Conservation (phyloP, 2,797 vertebrate genomes). For the Acrossocheilus wenchowensis region DNA sequence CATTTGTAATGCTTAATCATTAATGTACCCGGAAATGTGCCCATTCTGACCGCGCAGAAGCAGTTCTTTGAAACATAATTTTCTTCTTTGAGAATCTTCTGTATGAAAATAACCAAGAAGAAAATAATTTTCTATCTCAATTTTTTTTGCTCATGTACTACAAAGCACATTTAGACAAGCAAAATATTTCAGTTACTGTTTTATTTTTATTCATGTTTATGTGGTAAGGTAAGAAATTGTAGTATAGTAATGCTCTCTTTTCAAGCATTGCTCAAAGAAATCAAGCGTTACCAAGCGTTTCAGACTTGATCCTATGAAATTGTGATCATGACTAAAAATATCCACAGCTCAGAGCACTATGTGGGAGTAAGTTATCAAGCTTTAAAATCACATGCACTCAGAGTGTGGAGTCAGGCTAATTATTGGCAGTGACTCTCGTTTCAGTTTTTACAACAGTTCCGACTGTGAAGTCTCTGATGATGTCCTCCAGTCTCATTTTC, state of each 20-base stretch:
- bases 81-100: slow-evolving; percentile 25
- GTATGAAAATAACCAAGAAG: neutral
- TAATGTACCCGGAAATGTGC: slow-evolving; percentile 74
- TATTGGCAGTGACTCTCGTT: slow-evolving; percentile 32
- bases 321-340: slow-evolving; percentile 23
- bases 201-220: neutral
- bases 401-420: slow-evolving; percentile 28
- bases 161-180: neutral
- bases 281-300: neutral
- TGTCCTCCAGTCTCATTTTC: slow-evolving; percentile 14
- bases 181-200: neutral
- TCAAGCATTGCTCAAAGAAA: slow-evolving; percentile 2
- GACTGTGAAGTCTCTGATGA: slow-evolving; percentile 37
- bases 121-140: neutral
- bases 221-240: neutral
- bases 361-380: slow-evolving; percentile 46
- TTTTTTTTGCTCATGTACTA: neutral
- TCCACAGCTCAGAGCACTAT: slow-evolving; percentile 18
- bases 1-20: slow-evolving; percentile 73
- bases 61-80: slow-evolving; percentile 41
- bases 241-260: neutral
- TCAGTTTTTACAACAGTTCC: slow-evolving; percentile 41
- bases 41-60: slow-evolving; percentile 66
- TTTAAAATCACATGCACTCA: slow-evolving; percentile 37
- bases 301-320: neutral